Conservation (phyloP, 1,140 invertebrate species). For the Solenopsis invicta region DNA sequence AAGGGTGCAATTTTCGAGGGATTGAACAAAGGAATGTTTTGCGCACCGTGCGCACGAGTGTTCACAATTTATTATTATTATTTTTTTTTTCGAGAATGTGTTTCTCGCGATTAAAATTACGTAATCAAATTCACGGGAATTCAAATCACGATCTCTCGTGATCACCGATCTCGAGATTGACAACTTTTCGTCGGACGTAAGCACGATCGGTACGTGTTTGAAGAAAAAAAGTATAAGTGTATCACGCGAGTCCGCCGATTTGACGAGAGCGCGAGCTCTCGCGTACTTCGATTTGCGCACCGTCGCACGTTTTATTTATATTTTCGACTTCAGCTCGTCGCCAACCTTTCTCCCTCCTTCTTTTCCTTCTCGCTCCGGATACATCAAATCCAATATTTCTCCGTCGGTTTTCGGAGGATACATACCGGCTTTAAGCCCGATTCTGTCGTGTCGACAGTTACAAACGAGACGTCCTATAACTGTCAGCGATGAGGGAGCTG, state of each 20-base stretch:
- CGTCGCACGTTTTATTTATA: conserved; percentile 54
- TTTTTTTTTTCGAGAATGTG: neutral
- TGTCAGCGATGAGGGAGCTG: conserved; percentile 70
- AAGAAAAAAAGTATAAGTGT: neutral
- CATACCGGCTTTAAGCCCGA: conserved; percentile 72
- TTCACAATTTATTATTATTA: too few relatives aligned
- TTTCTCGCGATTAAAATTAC: neutral
- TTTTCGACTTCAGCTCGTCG: conserved; percentile 8
- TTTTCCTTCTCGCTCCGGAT: neutral
- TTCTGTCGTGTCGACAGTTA: conserved; percentile 77
- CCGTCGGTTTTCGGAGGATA: conserved; percentile 70
- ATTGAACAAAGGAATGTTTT: neutral
- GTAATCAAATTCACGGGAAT: neutral
- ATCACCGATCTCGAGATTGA: conserved; percentile 18
- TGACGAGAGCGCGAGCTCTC: neutral
- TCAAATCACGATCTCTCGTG: conserved; percentile 29
- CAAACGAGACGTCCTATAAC: conserved; percentile 79
- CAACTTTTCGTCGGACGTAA: conserved; percentile 10
- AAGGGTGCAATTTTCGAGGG: neutral
- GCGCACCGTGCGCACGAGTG: neutral
- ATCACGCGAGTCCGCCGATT: conserved; percentile 24
- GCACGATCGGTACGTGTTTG: neutral
- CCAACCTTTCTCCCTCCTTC: neutral
- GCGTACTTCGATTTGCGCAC: conserved; percentile 28
- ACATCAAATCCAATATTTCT: conserved; percentile 74